These are phyloP conservation scores for Megastigmus dorsalis DNA, from an alignment of 2,888 invertebrate species.

Conservation along the genomic window DNA sequence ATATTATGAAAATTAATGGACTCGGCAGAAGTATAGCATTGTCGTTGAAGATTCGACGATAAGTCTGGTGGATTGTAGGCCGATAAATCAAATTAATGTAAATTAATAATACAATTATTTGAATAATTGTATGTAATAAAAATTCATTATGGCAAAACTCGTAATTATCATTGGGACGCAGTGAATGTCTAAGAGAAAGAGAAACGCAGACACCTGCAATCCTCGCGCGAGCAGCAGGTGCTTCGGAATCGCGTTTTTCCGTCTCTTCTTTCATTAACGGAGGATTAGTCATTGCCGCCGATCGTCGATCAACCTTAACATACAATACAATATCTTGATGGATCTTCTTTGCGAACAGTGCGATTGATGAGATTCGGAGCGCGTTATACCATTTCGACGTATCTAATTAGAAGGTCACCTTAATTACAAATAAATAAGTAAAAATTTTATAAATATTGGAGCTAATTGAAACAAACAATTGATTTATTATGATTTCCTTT, in stretches of 20 bases:
- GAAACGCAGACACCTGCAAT: slow-evolving; percentile 8
- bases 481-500: too few species aligned
- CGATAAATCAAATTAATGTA: too few species aligned
- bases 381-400: slow-evolving; percentile 17
- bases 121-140: slow-evolving; percentile 15
- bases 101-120: not conserved
- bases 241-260: slow-evolving; percentile 57
- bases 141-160: slow-evolving; percentile 9
- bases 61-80: too few species aligned
- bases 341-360: slow-evolving; percentile 43
- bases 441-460: too few species aligned
- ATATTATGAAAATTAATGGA: too few species aligned
- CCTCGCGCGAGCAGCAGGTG: slow-evolving; percentile 58
- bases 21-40: too few species aligned
- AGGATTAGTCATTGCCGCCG: slow-evolving; percentile 66
- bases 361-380: slow-evolving; percentile 42
- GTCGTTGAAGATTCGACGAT: too few species aligned
- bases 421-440: too few species aligned
- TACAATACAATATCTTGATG: slow-evolving; percentile 43
- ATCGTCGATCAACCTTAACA: slow-evolving; percentile 67
- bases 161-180: not conserved
- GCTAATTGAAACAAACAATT: too few species aligned
- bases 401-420: too few species aligned
- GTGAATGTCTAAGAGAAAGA: not conserved
- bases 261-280: slow-evolving; percentile 60